These are phyloP conservation scores for Phodopus roborovskii DNA, from an alignment of 2,113 vertebrate species.

Conservation along the genomic window DNA sequence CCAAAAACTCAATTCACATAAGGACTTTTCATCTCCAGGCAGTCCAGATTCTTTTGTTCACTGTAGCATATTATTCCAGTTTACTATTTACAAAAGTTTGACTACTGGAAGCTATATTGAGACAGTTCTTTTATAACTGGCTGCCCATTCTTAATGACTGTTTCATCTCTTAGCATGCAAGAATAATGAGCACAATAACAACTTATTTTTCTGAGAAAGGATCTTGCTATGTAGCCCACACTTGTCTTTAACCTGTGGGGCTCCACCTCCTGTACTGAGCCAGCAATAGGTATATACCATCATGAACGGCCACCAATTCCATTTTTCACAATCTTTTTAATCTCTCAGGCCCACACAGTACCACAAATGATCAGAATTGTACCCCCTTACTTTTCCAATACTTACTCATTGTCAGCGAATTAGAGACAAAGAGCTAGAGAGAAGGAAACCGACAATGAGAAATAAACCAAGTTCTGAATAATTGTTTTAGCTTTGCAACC, in stretches of 20 bases:
- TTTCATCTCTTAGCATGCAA: conserved; percentile 50
- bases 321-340: background rate
- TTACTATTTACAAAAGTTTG: conserved; percentile 48
- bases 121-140: conserved; percentile 5
- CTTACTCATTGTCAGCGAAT: background rate
- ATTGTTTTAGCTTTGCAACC: background rate
- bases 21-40: conserved; percentile 5
- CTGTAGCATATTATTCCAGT: background rate
- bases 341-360: background rate
- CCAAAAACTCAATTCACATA: background rate
- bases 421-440: conserved; percentile 28
- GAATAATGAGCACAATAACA: background rate
- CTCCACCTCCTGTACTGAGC: background rate
- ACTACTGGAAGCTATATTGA: background rate
- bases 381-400: background rate
- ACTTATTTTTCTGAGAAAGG: background rate
- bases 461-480: conserved; percentile 12
- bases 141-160: background rate
- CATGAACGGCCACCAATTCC: background rate
- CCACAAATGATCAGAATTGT: background rate
- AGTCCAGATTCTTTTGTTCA: background rate
- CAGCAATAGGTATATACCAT: background rate
- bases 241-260: background rate
- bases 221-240: background rate
- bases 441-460: background rate